A percentile compares a stretch with the other conserved stretches of the same genome.
Conservation (phyloP, 2,888 invertebrate species). For the Pimpla rufipes region DNA sequence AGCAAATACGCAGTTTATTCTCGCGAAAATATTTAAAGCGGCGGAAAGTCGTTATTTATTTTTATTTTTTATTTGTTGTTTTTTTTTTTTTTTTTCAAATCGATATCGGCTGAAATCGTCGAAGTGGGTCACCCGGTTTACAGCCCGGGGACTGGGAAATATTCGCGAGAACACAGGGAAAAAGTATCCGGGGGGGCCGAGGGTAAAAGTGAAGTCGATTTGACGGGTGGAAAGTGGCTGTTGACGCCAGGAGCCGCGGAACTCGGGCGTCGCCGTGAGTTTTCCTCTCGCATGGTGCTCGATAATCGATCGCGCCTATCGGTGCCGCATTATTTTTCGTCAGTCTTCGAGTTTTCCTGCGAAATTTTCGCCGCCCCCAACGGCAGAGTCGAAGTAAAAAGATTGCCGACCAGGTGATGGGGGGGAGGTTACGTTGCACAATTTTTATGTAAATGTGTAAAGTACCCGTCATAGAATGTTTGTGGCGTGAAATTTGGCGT, state of each 20-base stretch:
- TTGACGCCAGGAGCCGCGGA: background rate
- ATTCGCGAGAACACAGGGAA: constrained; percentile 18
- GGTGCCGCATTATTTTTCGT: constrained; percentile 43
- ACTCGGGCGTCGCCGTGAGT: background rate
- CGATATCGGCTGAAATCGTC: constrained; percentile 58
- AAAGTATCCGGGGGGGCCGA: constrained; percentile 15
- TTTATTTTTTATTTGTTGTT: no score
- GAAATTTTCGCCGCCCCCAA: no score
- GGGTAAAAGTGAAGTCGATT: no score
- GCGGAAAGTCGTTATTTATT: background rate
- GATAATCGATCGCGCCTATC: constrained; percentile 54
- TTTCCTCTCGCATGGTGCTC: constrained; percentile 30
- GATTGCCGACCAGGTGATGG: background rate
- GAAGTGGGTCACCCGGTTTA: constrained; percentile 54
- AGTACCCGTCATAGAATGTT: no score
- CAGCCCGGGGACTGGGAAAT: constrained; percentile 5
- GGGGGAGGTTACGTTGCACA: no score
- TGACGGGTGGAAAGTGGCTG: constrained; percentile 55
- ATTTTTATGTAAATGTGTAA: no score
- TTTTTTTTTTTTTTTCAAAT: no score
- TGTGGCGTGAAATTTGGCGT: no score
- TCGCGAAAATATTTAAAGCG: constrained; percentile 22
- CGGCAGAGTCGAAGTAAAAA: constrained; percentile 71
- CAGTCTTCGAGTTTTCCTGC: constrained; percentile 40
- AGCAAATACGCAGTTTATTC: background rate